These are phyloP conservation scores for Zenarchopterus dispar DNA, from an alignment of 2,797 vertebrate genomes.

Conservation along the genomic window DNA sequence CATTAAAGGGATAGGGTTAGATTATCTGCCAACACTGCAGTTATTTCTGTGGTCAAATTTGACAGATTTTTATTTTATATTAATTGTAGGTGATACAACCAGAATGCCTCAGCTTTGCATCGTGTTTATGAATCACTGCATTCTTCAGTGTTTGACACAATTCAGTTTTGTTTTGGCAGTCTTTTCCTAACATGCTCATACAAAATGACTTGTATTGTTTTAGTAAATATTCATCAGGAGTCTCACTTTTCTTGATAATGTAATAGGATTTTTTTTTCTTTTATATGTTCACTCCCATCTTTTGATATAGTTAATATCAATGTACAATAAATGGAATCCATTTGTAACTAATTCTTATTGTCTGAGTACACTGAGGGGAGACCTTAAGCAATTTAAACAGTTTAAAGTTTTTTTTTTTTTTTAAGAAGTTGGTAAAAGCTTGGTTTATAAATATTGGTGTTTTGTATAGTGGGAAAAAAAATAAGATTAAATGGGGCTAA, in stretches of 20 bases:
- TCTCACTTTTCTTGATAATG: conserved; percentile 4
- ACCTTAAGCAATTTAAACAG: background rate
- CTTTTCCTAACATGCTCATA: background rate
- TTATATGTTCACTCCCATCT: background rate
- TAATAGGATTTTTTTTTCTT: background rate
- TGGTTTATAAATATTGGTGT: background rate
- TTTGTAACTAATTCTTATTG: background rate
- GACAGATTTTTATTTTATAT: too few species aligned
- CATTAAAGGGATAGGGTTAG: too few species aligned
- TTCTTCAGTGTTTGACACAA: background rate
- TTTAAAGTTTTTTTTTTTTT: too few species aligned
- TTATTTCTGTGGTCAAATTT: too few species aligned
- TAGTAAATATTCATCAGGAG: too few species aligned
- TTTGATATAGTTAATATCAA: background rate
- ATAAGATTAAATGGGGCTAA: conserved; percentile 8
- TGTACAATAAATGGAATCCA: background rate
- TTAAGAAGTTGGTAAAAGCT: background rate
- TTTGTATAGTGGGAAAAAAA: conserved; percentile 6
- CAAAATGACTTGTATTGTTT: conserved; percentile 1
- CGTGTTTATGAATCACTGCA: conserved; percentile 47
- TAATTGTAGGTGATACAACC: too few species aligned
- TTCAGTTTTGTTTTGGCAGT: conserved; percentile 1
- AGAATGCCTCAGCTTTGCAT: conserved; percentile 16
- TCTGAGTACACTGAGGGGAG: background rate
- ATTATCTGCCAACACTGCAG: too few species aligned